Conservation (phyloP, 2,113 vertebrate genomes). For the Sigmodon hispidus region DNA sequence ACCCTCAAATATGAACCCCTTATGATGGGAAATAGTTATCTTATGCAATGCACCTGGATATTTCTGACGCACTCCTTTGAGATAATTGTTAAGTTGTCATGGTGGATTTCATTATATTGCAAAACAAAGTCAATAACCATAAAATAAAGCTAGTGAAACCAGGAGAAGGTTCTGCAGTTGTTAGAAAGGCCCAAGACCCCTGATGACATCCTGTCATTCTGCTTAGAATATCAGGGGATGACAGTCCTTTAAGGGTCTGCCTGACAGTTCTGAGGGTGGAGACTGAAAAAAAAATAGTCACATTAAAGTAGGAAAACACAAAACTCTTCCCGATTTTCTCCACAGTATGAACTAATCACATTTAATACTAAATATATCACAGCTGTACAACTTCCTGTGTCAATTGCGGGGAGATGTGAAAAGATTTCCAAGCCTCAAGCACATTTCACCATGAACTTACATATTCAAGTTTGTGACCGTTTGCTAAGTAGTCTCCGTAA, state of each 20-base stretch:
- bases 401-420: conserved; percentile 83
- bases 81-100: conserved; percentile 38
- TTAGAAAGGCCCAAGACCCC: conserved; percentile 63
- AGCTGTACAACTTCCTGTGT: conserved; percentile 83
- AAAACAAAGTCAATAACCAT: conserved; percentile 46
- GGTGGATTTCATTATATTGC: conserved; percentile 41
- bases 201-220: conserved; percentile 74
- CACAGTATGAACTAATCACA: conserved; percentile 83
- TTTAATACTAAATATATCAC: conserved; percentile 84
- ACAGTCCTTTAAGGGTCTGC: conserved; percentile 44
- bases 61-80: conserved; percentile 1
- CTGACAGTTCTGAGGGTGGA: conserved; percentile 74
- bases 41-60: neutral
- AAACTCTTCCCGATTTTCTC: conserved; percentile 80
- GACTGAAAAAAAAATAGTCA: conserved; percentile 65
- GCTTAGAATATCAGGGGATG: conserved; percentile 72
- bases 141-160: conserved; percentile 17
- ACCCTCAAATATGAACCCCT: neutral
- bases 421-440: conserved; percentile 78
- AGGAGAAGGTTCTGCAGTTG: conserved; percentile 29
- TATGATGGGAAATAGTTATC: neutral
- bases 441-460: conserved; percentile 69
- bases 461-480: conserved; percentile 77
- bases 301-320: conserved; percentile 75
- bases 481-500: conserved; percentile 77